Percentiles rank a stretch among this genome's conserved stretches.
Conservation (phyloP, 1,140 invertebrate genomes). For the Drosophila lacteicornis region DNA sequence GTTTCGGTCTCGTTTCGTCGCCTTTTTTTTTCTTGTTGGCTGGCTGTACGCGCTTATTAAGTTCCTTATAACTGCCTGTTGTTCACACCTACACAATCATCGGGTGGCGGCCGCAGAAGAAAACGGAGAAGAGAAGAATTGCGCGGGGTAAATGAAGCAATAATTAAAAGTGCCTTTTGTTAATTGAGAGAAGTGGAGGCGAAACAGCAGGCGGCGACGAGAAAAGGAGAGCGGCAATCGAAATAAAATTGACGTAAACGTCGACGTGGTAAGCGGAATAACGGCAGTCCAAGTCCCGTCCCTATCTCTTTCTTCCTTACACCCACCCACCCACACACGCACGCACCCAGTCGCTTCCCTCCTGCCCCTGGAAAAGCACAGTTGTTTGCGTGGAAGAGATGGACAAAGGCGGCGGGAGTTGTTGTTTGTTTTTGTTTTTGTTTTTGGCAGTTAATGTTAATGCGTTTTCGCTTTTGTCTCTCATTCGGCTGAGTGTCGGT, state of each 20-base stretch:
- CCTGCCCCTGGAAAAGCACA: constrained; percentile 39
- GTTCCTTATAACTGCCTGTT: constrained; percentile 69
- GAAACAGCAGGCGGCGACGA: constrained; percentile 2
- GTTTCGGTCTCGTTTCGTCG: constrained; percentile 26
- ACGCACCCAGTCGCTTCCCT: constrained; percentile 26
- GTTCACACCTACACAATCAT: constrained; percentile 43
- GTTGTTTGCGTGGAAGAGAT: constrained; percentile 11
- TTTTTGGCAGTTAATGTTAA: constrained; percentile 79
- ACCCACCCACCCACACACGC: constrained; percentile 23
- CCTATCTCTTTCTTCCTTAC: constrained; percentile 4
- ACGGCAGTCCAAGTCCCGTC: constrained; percentile 13
- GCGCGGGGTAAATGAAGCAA: constrained; percentile 69
- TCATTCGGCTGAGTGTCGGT: constrained; percentile 1
- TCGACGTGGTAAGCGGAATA: constrained; percentile 70
- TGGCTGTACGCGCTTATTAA: constrained; percentile 57
- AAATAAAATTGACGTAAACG: constrained; percentile 74
- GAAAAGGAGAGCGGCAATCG: constrained; percentile 59
- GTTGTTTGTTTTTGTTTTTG: constrained; percentile 68
- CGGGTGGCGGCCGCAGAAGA: constrained; percentile 11
- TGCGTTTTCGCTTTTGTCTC: constrained; percentile 72
- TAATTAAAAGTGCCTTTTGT: constrained; percentile 81
- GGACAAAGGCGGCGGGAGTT: constrained; percentile 22
- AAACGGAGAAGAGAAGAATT: constrained; percentile 17
- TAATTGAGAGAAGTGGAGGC: constrained; percentile 62
- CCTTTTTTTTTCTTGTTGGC: constrained; percentile 28